Evolutionary conservation across 2,888 invertebrate genomes (phyloP).

Genomic region (Nysson spinosus): DNA sequence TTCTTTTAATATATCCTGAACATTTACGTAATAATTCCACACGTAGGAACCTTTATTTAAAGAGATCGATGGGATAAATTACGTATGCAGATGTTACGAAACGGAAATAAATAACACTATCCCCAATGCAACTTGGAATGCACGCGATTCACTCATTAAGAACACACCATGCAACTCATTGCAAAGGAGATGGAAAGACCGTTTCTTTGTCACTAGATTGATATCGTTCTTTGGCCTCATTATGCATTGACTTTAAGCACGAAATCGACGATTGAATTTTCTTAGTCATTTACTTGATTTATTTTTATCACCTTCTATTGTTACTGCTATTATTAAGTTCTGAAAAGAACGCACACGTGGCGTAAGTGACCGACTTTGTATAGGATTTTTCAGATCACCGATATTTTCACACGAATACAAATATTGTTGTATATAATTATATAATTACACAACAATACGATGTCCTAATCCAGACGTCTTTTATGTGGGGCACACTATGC

Average conservation of each 20-base stretch:
- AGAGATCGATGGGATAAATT: too few relatives aligned
- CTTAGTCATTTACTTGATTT: background rate
- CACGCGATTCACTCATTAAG: slow-evolving; percentile 22
- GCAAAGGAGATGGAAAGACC: background rate
- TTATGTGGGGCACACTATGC: too few relatives aligned
- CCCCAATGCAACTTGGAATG: too few relatives aligned
- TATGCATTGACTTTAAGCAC: background rate
- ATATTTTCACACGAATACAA: slow-evolving; percentile 52
- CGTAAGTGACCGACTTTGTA: background rate
- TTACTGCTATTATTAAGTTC: background rate
- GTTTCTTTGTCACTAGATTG: slow-evolving; percentile 1
- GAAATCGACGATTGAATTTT: slow-evolving; percentile 7
- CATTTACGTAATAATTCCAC: too few relatives aligned
- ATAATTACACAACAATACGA: too few relatives aligned
- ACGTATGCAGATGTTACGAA: too few relatives aligned
- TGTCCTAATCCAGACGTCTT: too few relatives aligned
- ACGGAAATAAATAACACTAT: too few relatives aligned
- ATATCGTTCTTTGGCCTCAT: slow-evolving; percentile 2
- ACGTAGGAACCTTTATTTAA: too few relatives aligned
- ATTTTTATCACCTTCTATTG: background rate
- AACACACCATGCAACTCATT: slow-evolving; percentile 6
- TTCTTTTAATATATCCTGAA: too few relatives aligned
- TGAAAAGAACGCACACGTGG: background rate
- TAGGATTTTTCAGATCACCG: background rate
- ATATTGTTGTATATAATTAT: too few relatives aligned